Base-by-base conservation (phyloP, 2,888 invertebrate genomes). In the Notodonta ziczac region DNA sequence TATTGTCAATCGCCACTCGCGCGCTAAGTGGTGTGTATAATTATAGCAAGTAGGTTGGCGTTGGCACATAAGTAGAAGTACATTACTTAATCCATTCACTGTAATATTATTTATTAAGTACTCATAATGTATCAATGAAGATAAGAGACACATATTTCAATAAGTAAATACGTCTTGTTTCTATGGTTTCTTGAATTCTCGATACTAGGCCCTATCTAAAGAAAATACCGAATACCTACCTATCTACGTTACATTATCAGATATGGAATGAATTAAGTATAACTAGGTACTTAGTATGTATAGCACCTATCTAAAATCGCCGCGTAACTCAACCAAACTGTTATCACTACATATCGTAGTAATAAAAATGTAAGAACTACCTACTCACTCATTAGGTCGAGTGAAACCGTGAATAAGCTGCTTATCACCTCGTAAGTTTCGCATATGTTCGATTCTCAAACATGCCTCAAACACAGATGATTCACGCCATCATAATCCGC, bases 1-100 rank as follows among this genome's bases (percentile, higher is more conserved):
- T 65, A 74, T 71, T 74, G 76, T 70, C 76, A 73, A 81, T 77
- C 72, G 66, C 72, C 74, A 79, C 80, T 78, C 60, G 66, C 77
- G 68, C 58, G 66, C 63, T 40, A 67, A 74, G 74, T 71, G 71
- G 59, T 58, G 51, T 72, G 76, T 77, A 77, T 76, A 77, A 76
- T 72, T 73, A 72, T 72, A 68, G 69, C 61, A 69, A 69, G 67
- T 67, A 53, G 58, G 56, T 69, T 72, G 65, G 61, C 46, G 24
- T 24, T 24, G 24, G 24, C 70, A 64, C 71, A 62, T 44, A 44
- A 24, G 24, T 24, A 24, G 24, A 42, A 13, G 5, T 69, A 68
- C 66, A 69, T 70, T 71, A 64, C 61, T 56, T 62, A 61, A 59
- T 65, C 59, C 56, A 51, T 62, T 58, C 59, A 58, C 55, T 42